These are phyloP conservation scores for Pelodytes ibericus DNA, from an alignment of 2,797 vertebrate genomes.

Conservation along the genomic window DNA sequence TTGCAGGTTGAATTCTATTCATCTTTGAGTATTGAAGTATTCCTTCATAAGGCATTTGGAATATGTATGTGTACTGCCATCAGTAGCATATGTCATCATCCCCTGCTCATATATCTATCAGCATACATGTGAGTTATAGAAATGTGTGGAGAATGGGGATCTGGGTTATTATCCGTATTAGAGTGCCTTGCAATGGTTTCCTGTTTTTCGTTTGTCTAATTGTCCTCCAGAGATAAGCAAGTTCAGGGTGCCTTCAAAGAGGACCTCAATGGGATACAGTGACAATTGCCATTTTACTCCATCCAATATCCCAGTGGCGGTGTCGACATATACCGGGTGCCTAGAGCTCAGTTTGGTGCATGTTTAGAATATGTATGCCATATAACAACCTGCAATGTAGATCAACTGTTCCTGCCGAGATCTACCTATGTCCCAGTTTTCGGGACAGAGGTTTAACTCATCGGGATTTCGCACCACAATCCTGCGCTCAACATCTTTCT, in stretches of 20 bases:
- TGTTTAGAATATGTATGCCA: too few species aligned
- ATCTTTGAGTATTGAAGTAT: background rate
- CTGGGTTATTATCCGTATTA: background rate
- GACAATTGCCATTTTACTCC: too few species aligned
- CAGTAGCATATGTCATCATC: background rate
- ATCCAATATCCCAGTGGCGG: too few species aligned
- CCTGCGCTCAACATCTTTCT: too few species aligned
- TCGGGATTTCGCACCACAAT: too few species aligned
- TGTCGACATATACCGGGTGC: too few species aligned
- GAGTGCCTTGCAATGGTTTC: constrained; percentile 21
- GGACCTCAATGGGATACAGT: background rate
- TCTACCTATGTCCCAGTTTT: too few species aligned
- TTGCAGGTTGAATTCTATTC: background rate
- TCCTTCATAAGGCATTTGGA: background rate
- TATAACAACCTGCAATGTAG: too few species aligned
- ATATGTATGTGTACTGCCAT: background rate
- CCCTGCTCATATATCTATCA: background rate
- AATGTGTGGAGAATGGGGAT: background rate
- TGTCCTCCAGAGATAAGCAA: background rate
- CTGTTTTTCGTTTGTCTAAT: background rate
- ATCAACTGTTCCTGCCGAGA: too few species aligned
- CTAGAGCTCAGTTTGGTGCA: too few species aligned
- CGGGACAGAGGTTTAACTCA: too few species aligned
- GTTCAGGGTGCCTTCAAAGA: background rate
- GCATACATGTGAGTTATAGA: background rate